A percentile compares a stretch with the other conserved stretches of the same genome.
Evolutionary conservation across 92 coral and sea anemone genomes (phyloP).

Genomic region (Phymanthus crucifer): DNA sequence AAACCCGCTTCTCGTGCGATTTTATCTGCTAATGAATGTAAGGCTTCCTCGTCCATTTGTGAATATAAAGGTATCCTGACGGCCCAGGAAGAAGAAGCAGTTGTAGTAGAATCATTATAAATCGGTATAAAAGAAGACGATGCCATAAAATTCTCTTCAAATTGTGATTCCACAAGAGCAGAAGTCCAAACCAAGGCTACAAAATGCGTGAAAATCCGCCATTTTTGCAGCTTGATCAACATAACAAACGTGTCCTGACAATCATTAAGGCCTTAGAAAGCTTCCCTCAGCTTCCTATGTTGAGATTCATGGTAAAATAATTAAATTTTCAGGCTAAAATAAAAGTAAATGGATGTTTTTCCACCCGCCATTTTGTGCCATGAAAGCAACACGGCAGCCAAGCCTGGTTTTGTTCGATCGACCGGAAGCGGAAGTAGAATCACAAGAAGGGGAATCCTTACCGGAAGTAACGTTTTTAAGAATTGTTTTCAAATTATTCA

Average conservation of each 20-base stretch:
- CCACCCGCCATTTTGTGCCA: constrained; percentile 65
- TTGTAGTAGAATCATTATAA: constrained; percentile 22
- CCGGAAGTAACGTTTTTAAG: background rate
- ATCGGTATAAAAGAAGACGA: constrained; percentile 26
- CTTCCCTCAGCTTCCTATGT: constrained; percentile 17
- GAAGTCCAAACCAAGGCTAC: constrained; percentile 12
- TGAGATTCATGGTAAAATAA: constrained; percentile 21
- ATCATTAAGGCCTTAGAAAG: constrained; percentile 9
- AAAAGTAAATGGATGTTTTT: constrained; percentile 24
- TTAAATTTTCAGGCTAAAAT: background rate
- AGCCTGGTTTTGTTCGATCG: constrained; percentile 65
- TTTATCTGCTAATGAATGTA: constrained; percentile 63
- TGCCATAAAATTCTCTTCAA: constrained; percentile 8
- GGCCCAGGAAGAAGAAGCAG: constrained; percentile 84
- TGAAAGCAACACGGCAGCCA: constrained; percentile 59
- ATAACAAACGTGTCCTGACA: constrained; percentile 62
- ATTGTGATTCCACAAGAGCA: constrained; percentile 13
- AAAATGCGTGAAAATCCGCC: constrained; percentile 54
- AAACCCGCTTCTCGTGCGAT: constrained; percentile 88
- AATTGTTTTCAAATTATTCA: too few species aligned
- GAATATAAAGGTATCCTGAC: constrained; percentile 73
- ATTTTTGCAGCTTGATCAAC: constrained; percentile 68
- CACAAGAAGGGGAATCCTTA: constrained; percentile 30
- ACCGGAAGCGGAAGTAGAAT: constrained; percentile 82
- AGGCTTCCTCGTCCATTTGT: constrained; percentile 28